Evolutionary conservation across 2,797 vertebrate species (phyloP).

Genomic region (Scleropages formosus): DNA sequence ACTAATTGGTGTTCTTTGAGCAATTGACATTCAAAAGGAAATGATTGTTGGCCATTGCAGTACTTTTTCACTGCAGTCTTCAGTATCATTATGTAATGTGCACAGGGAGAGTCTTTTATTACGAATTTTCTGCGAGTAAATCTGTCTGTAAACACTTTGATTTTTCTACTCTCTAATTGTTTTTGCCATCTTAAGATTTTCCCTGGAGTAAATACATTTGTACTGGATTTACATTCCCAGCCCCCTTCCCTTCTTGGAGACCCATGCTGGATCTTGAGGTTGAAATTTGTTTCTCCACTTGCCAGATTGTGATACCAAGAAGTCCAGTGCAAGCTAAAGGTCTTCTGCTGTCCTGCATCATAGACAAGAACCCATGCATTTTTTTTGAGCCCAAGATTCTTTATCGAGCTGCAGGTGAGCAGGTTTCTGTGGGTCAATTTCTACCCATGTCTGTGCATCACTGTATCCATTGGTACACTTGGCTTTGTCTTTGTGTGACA

Average conservation of each 20-base stretch:
- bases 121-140: too few species aligned
- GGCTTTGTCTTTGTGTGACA: not conserved
- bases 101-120: too few species aligned
- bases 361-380: constrained; percentile 93
- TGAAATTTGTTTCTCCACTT: not conserved
- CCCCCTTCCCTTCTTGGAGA: not conserved
- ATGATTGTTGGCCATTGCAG: too few species aligned
- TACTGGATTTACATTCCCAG: too few species aligned
- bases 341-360: constrained; percentile 89
- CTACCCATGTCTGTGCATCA: not conserved
- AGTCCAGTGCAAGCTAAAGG: constrained; percentile 94
- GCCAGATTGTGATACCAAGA: constrained; percentile 90
- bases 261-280: not conserved
- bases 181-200: too few species aligned
- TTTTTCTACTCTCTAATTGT: too few species aligned
- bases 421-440: constrained; percentile 27
- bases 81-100: too few species aligned
- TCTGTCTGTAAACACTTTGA: too few species aligned
- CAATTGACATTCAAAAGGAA: too few species aligned
- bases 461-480: not conserved
- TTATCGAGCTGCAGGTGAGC: constrained; percentile 89
- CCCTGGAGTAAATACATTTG: too few species aligned
- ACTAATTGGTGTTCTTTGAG: too few species aligned
- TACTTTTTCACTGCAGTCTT: too few species aligned
- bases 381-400: constrained; percentile 99